Base-by-base conservation (phyloP, 2,888 invertebrate species). In the Gandaritis pyraliata region DNA sequence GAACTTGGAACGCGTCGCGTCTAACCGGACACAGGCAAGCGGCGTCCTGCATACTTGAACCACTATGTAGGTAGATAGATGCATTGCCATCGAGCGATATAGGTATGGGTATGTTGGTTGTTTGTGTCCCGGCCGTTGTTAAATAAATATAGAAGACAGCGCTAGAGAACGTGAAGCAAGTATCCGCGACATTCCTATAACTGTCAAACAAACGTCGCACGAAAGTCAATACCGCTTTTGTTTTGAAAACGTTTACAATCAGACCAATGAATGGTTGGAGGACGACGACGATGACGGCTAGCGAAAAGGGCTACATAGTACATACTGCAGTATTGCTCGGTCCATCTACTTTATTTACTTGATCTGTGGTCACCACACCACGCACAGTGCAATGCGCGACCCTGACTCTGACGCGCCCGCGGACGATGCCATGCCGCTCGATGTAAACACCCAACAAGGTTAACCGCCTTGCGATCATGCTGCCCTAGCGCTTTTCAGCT, bases 401-500 rank as follows among this genome's bases (percentile, higher is more conserved):
- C 88, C 75, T 87, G 90, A 85, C 83, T 86, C 81, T 87, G 90
- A 85, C 83, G 86, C 81, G 85, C 76, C 79, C 78, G 85, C 83
- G 82, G 82, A 85, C 84, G 82, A 81, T 78, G 83, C 83, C 75
- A 81, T 78, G 83, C 83, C 75, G 74, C 70, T 72, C 79, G 80
- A 82, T 80, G 84, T 88, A 88, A 89, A 90, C 88, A 89, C 72
- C 78, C 74, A 74, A 79, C 89, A 90, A 90, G 90, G 90, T 90
- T 88, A 88, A 85, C 82, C 77, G 86, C 85, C 85, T 83, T 76
- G 76, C 77, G 73, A 72, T 74, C 76, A 72, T 73, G 71, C 72
- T 71, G 72, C 77, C 77, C 75, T 76, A 76, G 74, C 66, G 65
- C 70, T 74, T 72, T 77, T 78, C 73, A 75, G 75, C 77, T 77